Evolutionary conservation across 1,140 invertebrate genomes (phyloP).

Genomic region (Solenopsis fugax): DNA sequence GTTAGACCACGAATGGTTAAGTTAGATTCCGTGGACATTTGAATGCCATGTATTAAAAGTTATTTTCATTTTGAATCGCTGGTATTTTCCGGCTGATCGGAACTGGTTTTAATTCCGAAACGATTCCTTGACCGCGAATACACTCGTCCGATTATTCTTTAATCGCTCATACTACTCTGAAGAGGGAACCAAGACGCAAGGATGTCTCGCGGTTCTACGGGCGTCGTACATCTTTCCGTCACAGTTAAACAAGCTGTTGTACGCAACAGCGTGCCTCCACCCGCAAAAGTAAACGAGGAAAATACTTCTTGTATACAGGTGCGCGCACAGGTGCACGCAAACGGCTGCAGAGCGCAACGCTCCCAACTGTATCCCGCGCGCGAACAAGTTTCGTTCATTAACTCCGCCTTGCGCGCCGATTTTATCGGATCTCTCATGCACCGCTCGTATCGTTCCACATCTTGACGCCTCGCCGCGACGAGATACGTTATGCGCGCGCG

Average conservation of each 20-base stretch:
- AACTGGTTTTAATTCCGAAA: not conserved
- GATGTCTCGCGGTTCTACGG: constrained; percentile 59
- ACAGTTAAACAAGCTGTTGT: constrained; percentile 76
- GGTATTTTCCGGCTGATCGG: too few relatives aligned
- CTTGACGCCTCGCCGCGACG: constrained; percentile 21
- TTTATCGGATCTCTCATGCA: constrained; percentile 79
- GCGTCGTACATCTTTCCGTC: constrained; percentile 77
- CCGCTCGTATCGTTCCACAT: constrained; percentile 66
- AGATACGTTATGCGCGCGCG: constrained; percentile 18
- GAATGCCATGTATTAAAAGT: too few relatives aligned
- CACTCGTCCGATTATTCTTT: constrained; percentile 17
- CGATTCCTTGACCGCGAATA: not conserved
- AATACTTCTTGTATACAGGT: constrained; percentile 36
- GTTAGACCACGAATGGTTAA: too few relatives aligned
- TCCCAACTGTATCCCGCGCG: constrained; percentile 59
- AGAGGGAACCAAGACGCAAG: constrained; percentile 68
- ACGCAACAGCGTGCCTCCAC: constrained; percentile 57
- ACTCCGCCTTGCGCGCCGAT: constrained; percentile 70
- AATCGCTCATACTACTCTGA: not conserved
- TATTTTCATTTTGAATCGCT: not conserved
- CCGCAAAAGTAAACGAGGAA: constrained; percentile 51
- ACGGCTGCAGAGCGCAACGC: constrained; percentile 22
- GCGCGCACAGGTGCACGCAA: constrained; percentile 31
- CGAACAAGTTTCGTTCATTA: constrained; percentile 80
- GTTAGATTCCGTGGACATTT: too few relatives aligned